Evolutionary conservation across 64 coral and sea anemone genomes (phyloP).

Genomic region (Pocillopora verrucosa): DNA sequence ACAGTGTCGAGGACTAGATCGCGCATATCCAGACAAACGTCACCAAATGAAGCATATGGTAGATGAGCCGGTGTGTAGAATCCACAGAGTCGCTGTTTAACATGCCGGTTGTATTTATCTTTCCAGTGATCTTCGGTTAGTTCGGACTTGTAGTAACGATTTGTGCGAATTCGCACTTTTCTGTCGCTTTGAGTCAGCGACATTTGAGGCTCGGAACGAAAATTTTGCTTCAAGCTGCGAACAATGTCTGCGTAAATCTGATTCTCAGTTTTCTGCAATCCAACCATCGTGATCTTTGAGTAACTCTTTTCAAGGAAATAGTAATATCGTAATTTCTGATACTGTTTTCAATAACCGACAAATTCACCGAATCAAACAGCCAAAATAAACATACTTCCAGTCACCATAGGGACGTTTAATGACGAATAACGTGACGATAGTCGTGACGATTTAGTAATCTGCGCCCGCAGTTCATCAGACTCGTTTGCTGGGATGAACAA

Average conservation of each 20-base stretch:
- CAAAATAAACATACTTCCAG: conserved; percentile 48
- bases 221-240: conserved; percentile 55
- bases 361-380: neutral
- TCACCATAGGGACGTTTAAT: conserved; percentile 73
- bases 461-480: neutral
- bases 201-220: conserved; percentile 20
- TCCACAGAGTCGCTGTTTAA: conserved; percentile 60
- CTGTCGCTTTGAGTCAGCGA: conserved; percentile 29
- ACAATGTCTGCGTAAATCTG: conserved; percentile 75
- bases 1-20: conserved; percentile 54
- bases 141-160: conserved; percentile 66
- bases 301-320: conserved; percentile 10
- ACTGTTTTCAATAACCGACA: neutral
- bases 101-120: conserved; percentile 72
- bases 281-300: conserved; percentile 28
- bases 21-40: conserved; percentile 66
- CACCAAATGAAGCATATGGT: conserved; percentile 64
- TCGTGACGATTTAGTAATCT: neutral
- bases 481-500: too few relatives aligned
- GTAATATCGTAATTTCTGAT: neutral
- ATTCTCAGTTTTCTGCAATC: conserved; percentile 37
- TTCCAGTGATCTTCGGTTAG: conserved; percentile 63
- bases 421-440: conserved; percentile 26
- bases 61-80: conserved; percentile 85
- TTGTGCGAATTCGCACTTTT: conserved; percentile 80